Conservation (phyloP, 92 coral and sea anemone genomes). For the Hydrozoanthus gracilis region DNA sequence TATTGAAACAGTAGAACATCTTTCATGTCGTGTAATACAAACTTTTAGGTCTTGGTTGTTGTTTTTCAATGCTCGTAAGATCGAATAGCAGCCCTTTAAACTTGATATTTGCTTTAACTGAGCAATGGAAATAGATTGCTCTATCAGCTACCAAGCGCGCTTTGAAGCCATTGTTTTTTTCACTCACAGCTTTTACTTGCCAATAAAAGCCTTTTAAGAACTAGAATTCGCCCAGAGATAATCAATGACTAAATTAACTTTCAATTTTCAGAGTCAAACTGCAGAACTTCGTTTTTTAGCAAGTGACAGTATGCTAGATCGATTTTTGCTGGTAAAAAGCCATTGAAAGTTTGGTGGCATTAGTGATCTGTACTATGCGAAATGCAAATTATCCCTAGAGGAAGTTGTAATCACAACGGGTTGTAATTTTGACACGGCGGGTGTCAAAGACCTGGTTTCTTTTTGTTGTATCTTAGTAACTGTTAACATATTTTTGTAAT, state of each 20-base stretch:
- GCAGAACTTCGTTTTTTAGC: background rate
- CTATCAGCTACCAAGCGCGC: background rate
- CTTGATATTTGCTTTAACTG: background rate
- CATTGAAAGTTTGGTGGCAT: background rate
- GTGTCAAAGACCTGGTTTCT: background rate
- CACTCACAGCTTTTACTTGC: background rate
- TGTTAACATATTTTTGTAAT: background rate
- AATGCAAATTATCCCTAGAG: slow-evolving; percentile 9
- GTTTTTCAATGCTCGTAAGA: background rate
- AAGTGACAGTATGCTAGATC: background rate
- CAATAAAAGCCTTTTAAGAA: background rate
- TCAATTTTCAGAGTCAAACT: background rate
- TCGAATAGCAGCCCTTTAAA: background rate
- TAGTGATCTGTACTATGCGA: background rate
- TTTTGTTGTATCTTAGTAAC: background rate
- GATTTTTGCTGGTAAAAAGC: background rate
- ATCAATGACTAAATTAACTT: background rate
- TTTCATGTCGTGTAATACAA: background rate
- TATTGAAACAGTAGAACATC: background rate
- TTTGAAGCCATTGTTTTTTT: background rate
- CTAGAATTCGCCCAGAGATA: background rate
- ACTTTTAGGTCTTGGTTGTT: background rate
- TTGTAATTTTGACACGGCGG: background rate
- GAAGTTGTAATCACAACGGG: slow-evolving; percentile 10
- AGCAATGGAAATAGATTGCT: background rate